Base-by-base conservation (phyloP, 2,888 invertebrate genomes). In the Neoaliturus tenellus region DNA sequence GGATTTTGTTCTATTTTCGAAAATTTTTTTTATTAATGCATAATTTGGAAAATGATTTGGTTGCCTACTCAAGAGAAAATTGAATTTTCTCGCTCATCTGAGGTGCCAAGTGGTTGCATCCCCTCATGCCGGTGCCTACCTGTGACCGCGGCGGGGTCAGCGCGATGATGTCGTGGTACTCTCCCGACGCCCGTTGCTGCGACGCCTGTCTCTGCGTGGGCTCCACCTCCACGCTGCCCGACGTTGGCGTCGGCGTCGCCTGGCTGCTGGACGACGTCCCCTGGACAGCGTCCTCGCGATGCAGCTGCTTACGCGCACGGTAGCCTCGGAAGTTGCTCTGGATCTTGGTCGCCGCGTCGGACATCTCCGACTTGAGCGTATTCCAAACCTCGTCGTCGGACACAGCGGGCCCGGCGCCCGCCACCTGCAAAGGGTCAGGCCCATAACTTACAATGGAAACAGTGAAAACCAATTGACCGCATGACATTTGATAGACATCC, bases 291-390 rank as follows among this genome's bases (percentile, higher is more conserved):
- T 87, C 87, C 58, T 85, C 87, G 14, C 87, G 81, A 14, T 84
- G 85, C 55, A 87, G 85, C 67, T 84, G 84, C 58, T 82, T 82
- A 10, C 88, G 80, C 6, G 87, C 83, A 12, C 87, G 82, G 67
- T 87, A 88, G 6, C 88, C 88, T 25, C 88, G 86, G 41, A 87
- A 87, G 20, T 87, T 86, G 31, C 88, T 87, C 80, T 88, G 88
- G 17, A 89, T 88, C 83, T 86, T 88, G 25, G 88, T 87, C 0
- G 88, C 88, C 25, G 69, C 82, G 31, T 55, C 85, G 8, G 83
- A 67, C 84, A 86, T 78, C 41, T 86, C 86, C 35, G 80, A 44
- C 71, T 86, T 84, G 48, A 87, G 71, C n/a, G 86, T 86, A 12
- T 83, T 39, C 87, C 87, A 86, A 28, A 87, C 86, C 80, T 86